A percentile compares a stretch with the other conserved stretches of the same genome.
These are phyloP conservation scores for Aphidius ervi DNA, from an alignment of 1,140 invertebrate genomes.

Conservation along the genomic window DNA sequence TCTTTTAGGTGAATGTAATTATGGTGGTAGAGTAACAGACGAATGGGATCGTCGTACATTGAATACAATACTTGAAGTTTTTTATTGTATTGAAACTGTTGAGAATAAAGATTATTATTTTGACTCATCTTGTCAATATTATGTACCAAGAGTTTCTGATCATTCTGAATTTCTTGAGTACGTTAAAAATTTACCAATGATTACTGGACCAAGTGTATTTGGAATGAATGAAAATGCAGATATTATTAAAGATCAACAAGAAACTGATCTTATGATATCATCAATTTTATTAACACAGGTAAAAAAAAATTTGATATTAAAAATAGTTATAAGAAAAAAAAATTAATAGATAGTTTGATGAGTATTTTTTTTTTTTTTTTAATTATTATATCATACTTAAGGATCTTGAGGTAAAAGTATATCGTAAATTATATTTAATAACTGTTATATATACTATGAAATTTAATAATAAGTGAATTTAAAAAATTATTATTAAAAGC, in stretches of 20 bases:
- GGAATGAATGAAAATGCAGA: slow-evolving; percentile 91
- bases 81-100: slow-evolving; percentile 65
- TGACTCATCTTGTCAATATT: slow-evolving; percentile 68
- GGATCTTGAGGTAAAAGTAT: slow-evolving; percentile 6
- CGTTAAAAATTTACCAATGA: slow-evolving; percentile 71
- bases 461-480: slow-evolving; percentile 6
- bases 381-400: slow-evolving; percentile 6
- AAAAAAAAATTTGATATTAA: slow-evolving; percentile 20
- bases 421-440: not conserved
- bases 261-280: slow-evolving; percentile 72
- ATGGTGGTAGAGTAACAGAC: slow-evolving; percentile 92
- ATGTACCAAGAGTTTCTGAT: slow-evolving; percentile 68
- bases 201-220: slow-evolving; percentile 78
- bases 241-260: slow-evolving; percentile 87
- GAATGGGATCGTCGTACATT: slow-evolving; percentile 90
- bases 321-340: not conserved
- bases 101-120: slow-evolving; percentile 58
- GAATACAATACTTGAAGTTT: slow-evolving; percentile 76
- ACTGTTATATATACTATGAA: not conserved
- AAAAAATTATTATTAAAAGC: slow-evolving; percentile 1
- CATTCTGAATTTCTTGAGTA: slow-evolving; percentile 75
- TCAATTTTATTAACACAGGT: slow-evolving; percentile 84
- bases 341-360: not conserved
- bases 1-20: slow-evolving; percentile 83
- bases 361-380: slow-evolving; percentile 20